These are phyloP conservation scores for Cyphomyrus plagiostoma DNA, from an alignment of 2,113 vertebrate species.

Conservation along the genomic window DNA sequence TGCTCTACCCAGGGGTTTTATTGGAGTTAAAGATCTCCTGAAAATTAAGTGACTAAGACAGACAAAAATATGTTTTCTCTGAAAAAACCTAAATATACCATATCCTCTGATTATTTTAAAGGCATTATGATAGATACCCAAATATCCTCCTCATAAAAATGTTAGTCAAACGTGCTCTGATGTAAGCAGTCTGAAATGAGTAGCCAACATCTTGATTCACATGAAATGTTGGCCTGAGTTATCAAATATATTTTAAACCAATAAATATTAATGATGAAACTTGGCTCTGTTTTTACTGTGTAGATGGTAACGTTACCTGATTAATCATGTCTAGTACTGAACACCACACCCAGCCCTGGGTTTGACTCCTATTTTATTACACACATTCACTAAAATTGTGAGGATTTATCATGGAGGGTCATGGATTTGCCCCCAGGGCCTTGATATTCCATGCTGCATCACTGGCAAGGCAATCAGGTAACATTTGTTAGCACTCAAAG, in stretches of 20 bases:
- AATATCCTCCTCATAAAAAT: neutral
- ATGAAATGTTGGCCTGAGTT: neutral
- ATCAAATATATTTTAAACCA: neutral
- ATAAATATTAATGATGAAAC: neutral
- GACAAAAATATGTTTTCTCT: neutral
- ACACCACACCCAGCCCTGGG: neutral
- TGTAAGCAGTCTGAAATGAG: neutral
- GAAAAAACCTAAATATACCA: neutral
- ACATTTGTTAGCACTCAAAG: neutral
- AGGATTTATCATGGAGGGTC: neutral
- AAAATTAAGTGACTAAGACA: neutral
- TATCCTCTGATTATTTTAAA: neutral
- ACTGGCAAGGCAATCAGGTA: neutral
- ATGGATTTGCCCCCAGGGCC: neutral
- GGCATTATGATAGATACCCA: neutral
- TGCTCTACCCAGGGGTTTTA: neutral
- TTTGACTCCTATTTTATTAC: neutral
- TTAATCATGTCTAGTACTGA: neutral
- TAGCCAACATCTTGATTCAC: neutral
- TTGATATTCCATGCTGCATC: neutral
- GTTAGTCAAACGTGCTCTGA: neutral
- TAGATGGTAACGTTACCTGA: neutral
- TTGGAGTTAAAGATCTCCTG: neutral
- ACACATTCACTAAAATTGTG: neutral
- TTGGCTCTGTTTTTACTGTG: neutral